Base-by-base conservation (phyloP, 2,888 invertebrate species). In the Julus scanicus region DNA sequence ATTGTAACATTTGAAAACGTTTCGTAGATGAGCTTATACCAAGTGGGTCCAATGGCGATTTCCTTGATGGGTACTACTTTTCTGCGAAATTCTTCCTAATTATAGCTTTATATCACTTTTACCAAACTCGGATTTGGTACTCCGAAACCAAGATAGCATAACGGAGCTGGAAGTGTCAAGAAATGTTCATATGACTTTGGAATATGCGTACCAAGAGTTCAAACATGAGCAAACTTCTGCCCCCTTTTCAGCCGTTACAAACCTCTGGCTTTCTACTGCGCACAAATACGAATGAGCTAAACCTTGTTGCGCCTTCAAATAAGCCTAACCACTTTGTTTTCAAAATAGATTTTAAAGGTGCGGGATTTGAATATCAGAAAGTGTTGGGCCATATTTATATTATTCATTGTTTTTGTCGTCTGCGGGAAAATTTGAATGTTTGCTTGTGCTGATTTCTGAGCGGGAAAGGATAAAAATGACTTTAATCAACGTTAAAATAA, bases 241-340 rank as follows among this genome's bases (percentile, higher is more conserved):
- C 17, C 53, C 17, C 53, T 5, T 53, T 53, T 53, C 53, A 53
- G 15, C 17, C 53, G 53, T 15, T 63, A 63, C n/a, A 9, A 13
- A 2, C 13, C 29, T 71, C 71, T 29, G 63, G 20, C 63, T 63
- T 29, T 63, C 63, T 20, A 63, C 63, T 63, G 63, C 63, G 63
- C 8, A 63, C n/a, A 20, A 20, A 4, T 63, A 29, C 20, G 9
- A 20, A 6, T 63, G 20, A 9, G 20, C 63, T 63, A 63, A 63
- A 63, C 20, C 63, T 63, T 63, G 63, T 63, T 63, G 63, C 20
- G 53, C 53, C 29, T 63, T 20, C 8, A 63, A 63, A 63, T 63
- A 63, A 20, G 63, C 63, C 20, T 63, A 63, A 63, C 63, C 63
- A 63, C 63, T 63, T 63, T 53, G 53, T 53, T 53, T 53, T 53